Percentiles rank a stretch among this genome's conserved stretches.
These are phyloP conservation scores for Microtus ochrogaster DNA, from an alignment of 2,113 vertebrate species.

Conservation along the genomic window DNA sequence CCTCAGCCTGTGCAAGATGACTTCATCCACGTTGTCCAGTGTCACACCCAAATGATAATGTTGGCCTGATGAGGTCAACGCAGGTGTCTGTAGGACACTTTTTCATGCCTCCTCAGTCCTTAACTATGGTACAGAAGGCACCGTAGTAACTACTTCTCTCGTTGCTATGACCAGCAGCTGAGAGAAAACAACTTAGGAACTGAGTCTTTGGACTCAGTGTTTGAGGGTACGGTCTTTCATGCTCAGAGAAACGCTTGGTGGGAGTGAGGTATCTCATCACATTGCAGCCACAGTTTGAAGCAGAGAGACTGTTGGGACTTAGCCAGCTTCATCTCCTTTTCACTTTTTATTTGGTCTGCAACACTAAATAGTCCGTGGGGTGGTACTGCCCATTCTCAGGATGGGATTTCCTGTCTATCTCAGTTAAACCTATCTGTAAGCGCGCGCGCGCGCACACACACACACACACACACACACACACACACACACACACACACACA, in stretches of 20 bases:
- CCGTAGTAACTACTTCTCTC: not conserved
- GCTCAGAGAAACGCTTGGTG: too few relatives aligned
- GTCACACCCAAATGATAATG: not conserved
- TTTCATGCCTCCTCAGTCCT: not conserved
- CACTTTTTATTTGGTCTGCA: not conserved
- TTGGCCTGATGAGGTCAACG: not conserved
- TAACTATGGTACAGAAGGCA: not conserved
- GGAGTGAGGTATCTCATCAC: not conserved
- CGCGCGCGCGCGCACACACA: not conserved
- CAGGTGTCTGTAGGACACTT: not conserved
- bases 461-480: not conserved
- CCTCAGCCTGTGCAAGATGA: not conserved
- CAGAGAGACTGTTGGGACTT: not conserved
- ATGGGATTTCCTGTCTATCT: not conserved
- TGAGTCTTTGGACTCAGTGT: not conserved
- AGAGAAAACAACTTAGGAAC: not conserved
- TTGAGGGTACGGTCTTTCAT: not conserved
- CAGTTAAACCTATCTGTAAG: not conserved
- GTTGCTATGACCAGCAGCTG: not conserved
- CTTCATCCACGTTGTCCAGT: not conserved
- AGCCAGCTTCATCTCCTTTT: too few relatives aligned
- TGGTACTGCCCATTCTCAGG: not conserved
- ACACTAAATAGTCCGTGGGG: not conserved
- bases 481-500: not conserved
- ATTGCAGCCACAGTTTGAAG: not conserved